Evolutionary conservation across 2,888 invertebrate genomes (phyloP).

Genomic region (Apantesis nais): DNA sequence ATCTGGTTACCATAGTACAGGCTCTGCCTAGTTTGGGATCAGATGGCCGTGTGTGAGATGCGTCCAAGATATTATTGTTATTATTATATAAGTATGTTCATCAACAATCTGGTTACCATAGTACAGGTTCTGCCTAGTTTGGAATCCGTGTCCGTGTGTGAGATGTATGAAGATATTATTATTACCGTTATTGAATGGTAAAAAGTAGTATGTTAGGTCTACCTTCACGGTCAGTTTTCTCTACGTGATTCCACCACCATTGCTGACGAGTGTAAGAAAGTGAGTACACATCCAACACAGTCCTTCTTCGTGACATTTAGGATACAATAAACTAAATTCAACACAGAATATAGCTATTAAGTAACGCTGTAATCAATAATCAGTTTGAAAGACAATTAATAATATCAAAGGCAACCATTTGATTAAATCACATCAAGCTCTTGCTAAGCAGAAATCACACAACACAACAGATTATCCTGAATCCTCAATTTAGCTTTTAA

Average conservation of each 20-base stretch:
- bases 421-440: background rate
- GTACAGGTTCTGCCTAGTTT: too few species aligned
- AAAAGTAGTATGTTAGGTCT: background rate
- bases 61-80: too few species aligned
- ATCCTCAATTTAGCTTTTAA: background rate
- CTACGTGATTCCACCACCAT: background rate
- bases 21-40: too few species aligned
- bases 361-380: background rate
- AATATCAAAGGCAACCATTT: background rate
- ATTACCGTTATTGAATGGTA: too few species aligned
- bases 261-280: background rate
- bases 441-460: background rate
- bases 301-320: background rate
- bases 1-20: too few species aligned
- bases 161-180: too few species aligned
- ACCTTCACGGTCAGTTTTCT: background rate
- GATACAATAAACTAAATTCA: background rate
- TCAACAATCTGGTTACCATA: too few species aligned
- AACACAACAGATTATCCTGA: constrained; percentile 3
- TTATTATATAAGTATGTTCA: too few species aligned
- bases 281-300: background rate
- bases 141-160: too few species aligned
- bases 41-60: too few species aligned
- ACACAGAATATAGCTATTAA: background rate
- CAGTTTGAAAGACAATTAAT: background rate